A percentile compares a stretch with the other conserved stretches of the same genome.
phyloP scores from a whole-genome alignment of 2,113 vertebrate species.

The Benitochromis conjunctus region DNA sequence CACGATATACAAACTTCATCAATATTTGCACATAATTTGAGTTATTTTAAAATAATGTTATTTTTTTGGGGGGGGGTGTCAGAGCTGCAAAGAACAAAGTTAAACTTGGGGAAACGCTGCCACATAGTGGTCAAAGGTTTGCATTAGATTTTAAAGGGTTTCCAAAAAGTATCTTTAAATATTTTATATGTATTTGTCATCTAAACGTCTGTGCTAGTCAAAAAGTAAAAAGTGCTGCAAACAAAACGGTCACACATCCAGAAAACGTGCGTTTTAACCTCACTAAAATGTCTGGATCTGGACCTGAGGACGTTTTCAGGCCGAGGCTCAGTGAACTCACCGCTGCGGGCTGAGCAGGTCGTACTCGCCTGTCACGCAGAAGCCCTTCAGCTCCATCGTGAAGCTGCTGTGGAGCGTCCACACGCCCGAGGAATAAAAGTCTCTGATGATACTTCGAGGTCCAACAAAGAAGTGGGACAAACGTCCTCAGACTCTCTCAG shows the following conservation, averaged over 20 bases:
- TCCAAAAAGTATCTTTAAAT: background rate
- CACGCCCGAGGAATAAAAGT: background rate
- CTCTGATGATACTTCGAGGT: background rate
- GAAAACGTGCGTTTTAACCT: background rate
- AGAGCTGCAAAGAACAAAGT: background rate
- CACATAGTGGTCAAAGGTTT: background rate
- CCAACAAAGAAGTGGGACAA: background rate
- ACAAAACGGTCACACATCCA: background rate
- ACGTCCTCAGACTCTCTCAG: no score
- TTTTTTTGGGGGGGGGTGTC: background rate
- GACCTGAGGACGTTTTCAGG: background rate
- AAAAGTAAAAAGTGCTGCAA: background rate
- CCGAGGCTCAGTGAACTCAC: conserved; percentile 15
- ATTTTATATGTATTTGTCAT: background rate
- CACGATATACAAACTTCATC: fast-evolving
- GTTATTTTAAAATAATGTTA: background rate
- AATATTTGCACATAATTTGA: background rate
- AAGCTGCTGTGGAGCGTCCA: background rate
- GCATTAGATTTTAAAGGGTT: background rate
- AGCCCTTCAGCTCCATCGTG: conserved; percentile 57
- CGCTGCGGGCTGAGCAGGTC: conserved; percentile 37
- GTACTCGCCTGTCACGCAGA: conserved; percentile 22
- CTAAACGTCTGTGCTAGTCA: background rate
- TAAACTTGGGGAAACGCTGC: fast-evolving
- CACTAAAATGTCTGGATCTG: background rate